A percentile compares a stretch with the other conserved stretches of the same genome.
phyloP scores from a whole-genome alignment of 2,888 invertebrate genomes.

The Apamea crenata region DNA sequence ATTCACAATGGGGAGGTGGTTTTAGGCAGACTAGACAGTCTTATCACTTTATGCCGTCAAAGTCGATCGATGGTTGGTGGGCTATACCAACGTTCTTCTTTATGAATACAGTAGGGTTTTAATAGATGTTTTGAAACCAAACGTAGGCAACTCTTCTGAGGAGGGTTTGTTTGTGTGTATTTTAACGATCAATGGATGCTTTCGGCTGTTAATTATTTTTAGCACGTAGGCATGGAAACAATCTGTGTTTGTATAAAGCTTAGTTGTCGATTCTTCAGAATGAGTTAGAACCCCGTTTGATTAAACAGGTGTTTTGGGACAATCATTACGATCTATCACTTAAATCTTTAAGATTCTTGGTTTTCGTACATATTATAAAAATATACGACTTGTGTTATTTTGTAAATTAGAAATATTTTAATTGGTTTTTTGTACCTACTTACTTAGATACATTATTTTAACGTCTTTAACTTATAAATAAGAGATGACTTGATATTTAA shows the following conservation, averaged over 20 bases:
- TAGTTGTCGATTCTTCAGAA: background rate
- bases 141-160: background rate
- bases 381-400: background rate
- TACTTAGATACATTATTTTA: constrained; percentile 17
- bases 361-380: background rate
- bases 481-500: constrained; percentile 56
- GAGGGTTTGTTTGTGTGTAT: constrained; percentile 1
- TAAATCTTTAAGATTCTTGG: background rate
- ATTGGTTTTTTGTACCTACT: background rate
- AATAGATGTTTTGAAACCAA: background rate
- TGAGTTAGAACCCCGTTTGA: background rate
- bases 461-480: constrained; percentile 34
- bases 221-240: background rate
- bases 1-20: background rate
- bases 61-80: constrained; percentile 23
- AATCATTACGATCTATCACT: background rate
- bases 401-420: background rate
- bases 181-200: background rate
- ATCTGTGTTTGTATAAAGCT: background rate
- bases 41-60: constrained; percentile 9
- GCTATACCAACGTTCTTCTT: background rate
- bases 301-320: background rate
- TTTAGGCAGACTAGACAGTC: background rate
- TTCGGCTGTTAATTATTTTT: background rate
- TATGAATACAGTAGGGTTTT: background rate